A percentile compares a stretch with the other conserved stretches of the same genome.
Evolutionary conservation across 2,888 invertebrate genomes (phyloP).

Genomic region (Euspilapteryx auroguttella): DNA sequence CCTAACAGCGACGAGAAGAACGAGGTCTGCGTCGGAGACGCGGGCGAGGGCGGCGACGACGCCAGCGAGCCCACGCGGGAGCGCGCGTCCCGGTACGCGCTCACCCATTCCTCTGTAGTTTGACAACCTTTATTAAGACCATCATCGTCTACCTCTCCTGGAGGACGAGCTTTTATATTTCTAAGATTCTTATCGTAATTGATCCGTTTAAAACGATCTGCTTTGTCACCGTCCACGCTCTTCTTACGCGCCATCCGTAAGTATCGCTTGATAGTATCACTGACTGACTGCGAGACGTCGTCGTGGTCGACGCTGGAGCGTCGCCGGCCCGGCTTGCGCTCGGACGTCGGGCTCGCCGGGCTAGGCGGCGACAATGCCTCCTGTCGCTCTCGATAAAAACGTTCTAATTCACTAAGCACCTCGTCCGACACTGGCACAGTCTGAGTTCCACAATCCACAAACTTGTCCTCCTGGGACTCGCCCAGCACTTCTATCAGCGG

Average conservation of each 20-base stretch:
- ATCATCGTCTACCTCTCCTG: conserved; percentile 78
- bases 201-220: conserved; percentile 81
- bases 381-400: conserved; percentile 38
- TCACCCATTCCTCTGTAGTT: conserved; percentile 76
- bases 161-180: conserved; percentile 79
- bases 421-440: conserved; percentile 64
- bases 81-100: conserved; percentile 36
- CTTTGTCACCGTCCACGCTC: conserved; percentile 79
- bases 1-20: conserved; percentile 39
- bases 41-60: conserved; percentile 49
- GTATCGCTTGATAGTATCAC: conserved; percentile 85
- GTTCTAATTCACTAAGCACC: conserved; percentile 47
- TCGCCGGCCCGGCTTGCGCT: conserved; percentile 50
- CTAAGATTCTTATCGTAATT: conserved; percentile 85
- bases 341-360: conserved; percentile 38
- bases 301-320: conserved; percentile 82
- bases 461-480: conserved; percentile 59
- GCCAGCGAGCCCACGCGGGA: conserved; percentile 44
- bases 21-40: conserved; percentile 36
- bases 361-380: conserved; percentile 45
- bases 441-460: conserved; percentile 61
- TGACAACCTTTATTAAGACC: conserved; percentile 76
- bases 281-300: conserved; percentile 83
- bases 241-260: conserved; percentile 86
- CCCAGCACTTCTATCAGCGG: conserved; percentile 70